Evolutionary conservation across 2,797 vertebrate genomes (phyloP), one percentile per base, ranked within the genome.

Genomic region (Microctenopoma stevenorrisi): DNA sequence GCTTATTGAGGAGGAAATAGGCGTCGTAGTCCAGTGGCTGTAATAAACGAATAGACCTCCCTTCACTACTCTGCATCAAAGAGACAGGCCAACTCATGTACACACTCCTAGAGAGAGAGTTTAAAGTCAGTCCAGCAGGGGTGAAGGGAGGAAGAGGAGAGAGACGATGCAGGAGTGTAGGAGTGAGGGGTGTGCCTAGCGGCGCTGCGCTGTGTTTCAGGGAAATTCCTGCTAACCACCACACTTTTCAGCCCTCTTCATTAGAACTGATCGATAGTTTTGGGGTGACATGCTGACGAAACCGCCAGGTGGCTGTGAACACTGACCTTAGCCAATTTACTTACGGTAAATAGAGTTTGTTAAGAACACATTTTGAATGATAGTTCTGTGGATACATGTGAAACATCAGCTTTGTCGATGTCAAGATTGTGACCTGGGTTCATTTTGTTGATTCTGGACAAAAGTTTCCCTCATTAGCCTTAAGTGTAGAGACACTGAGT

Each of bases 1-100:
- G 61, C 67, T 91, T 88, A 89, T 91, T 89, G 79, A 84, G 59
- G 68, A 91, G 91, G 92, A 93, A 92, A 91, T 93, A 79, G 75
- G 76, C 72, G 77, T 91, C 86, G 91, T 90, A 92, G 91, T 86
- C 82, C 86, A 87, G 80, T 86, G 91, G 78, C 72, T 88, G 64
- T 84, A 91, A 89, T 90, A 84, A 89, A 91, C 44, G 60, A 89
- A 73, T 44, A 78, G 74, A 72, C 74, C 76, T 74, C 86, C 70
- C 52, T 56, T 49, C 73, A 54, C 64, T 50, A 55, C 54, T 49
- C 75, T n/a, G 76, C 73, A 86, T 90, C 78, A 81, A 83, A 83
- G 74, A 66, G 68, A 75, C 63, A 53, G 68, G 44, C 67, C 72
- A 64, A 68, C 63, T 40, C 40, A 38, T 26, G 42, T 35, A 57